Evolutionary conservation across 2,888 invertebrate genomes (phyloP), one percentile per base, ranked within the genome.

Genomic region (Drosophila parthenogenetica): DNA sequence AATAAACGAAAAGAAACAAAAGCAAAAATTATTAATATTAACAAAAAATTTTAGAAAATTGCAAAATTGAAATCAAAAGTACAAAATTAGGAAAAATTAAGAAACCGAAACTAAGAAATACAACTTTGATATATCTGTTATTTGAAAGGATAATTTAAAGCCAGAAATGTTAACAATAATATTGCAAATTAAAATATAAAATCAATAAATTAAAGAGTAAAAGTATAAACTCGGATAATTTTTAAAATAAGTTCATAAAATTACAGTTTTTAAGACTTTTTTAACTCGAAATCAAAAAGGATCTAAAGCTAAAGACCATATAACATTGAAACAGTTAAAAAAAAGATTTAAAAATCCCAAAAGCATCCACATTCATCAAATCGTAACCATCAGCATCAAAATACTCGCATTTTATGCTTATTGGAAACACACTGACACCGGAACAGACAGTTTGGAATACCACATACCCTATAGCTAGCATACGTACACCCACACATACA

Each of bases 381-480:
- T 14, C 43, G 10, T 22, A 35, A 46, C 60, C 67, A 71, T 63
- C 69, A 60, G 77, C 88, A 76, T 73, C 92, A 92, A 91, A 86
- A 92, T 92, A 91, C 86, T 69, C 73, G 73, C 80, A 75, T 77
- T 79, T 80, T 69, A 77, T 89, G 84, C 71, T 69, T 78, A 86
- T 89, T 81, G 81, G 85, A 89, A 77, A 81, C 87, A 92, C 92
- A 92, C 92, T 92, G 92, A 92, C 92, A 92, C 92, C 92, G 92
- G 92, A 86, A 92, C 92, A 92, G 73, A 92, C 92, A 92, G 92
- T 91, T 92, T 91, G 81, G 79, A 90, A 88, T 92, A 92, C 89
- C 92, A 92, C 76, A 87, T 92, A 85, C 92, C 92, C 89, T 92
- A 91, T 87, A 92, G 92, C 89, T 92, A 92, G 90, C 89, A 90